A percentile compares a stretch with the other conserved stretches of the same genome.
Conservation (phyloP, 2,888 invertebrate genomes). For the Nemapogon koenigi region DNA sequence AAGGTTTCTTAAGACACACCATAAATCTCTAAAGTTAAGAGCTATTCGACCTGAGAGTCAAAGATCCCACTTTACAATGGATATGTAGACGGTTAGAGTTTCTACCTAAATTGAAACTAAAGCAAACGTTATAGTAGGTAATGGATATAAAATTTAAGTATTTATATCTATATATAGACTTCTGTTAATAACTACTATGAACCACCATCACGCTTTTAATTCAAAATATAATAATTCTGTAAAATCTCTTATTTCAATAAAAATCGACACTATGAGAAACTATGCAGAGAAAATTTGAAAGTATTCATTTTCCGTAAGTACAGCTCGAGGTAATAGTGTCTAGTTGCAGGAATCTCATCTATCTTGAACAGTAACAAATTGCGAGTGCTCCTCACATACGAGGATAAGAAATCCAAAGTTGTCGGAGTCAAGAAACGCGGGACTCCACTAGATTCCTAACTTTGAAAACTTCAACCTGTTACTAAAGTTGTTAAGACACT, state of each 20-base stretch:
- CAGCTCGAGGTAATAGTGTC: conserved; percentile 8
- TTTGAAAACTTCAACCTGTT: conserved; percentile 36
- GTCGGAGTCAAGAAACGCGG: conserved; percentile 22
- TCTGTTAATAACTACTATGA: too few species aligned
- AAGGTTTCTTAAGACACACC: conserved; percentile 21
- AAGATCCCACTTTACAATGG: conserved; percentile 11
- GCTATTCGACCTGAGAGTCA: conserved; percentile 15
- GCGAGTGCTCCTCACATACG: conserved; percentile 8
- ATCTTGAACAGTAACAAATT: conserved; percentile 7
- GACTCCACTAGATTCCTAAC: conserved; percentile 19
- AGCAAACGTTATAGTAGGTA: too few species aligned
- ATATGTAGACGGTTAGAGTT: conserved; percentile 1
- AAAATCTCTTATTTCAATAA: too few species aligned
- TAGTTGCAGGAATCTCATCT: conserved; percentile 7
- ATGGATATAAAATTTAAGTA: too few species aligned
- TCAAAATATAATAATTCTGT: too few species aligned
- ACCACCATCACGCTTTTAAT: too few species aligned
- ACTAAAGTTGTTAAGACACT: conserved; percentile 17
- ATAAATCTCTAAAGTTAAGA: conserved; percentile 21
- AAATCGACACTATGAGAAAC: too few species aligned
- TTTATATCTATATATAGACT: too few species aligned
- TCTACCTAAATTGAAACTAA: too few species aligned
- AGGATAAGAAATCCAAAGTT: conserved; percentile 4
- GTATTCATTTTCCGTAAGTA: too few species aligned
- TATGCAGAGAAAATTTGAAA: too few species aligned